Evolutionary conservation across 2,888 invertebrate species (phyloP), one percentile per base, ranked within the genome.

Genomic region (Busseola fusca): DNA sequence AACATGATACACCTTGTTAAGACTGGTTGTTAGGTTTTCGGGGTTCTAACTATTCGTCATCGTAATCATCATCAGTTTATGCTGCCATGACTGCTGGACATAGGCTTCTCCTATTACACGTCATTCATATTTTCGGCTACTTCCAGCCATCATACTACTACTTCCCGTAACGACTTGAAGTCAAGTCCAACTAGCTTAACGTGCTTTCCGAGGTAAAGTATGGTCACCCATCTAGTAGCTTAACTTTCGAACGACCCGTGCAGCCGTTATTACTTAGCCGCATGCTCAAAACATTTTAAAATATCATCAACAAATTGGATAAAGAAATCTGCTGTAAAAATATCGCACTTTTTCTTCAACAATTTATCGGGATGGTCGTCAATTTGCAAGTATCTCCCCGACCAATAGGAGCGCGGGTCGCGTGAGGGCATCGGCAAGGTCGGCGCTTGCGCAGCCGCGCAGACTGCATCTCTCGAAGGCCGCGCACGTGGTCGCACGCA

Each of bases 381-480:
- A 74, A 74, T 74, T 83, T 67, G 69, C 75, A 54, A 83, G 71
- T 57, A 64, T 52, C 65, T n/a, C 34, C 1, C 50, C 69, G 75
- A 34, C 81, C 81, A 81, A 81, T 81, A 60, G 62, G 56, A 57
- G 71, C 63, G 59, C 64, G 60, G 84, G 80, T 84, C 78, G 80
- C 64, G 62, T 50, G 81, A 81, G 85, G 85, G 85, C 85, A 75
- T 34, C 65, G 64, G 57, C 85, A 85, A 86, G 85, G 85, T 79
- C 86, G 74, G 25, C 62, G 74, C 80, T 60, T 73, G 78, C 80
- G 76, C 76, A 72, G 77, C 71, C 82, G 63, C 72, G 74, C 79
- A 81, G 81, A 81, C 84, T 87, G 86, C 86, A 82, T 78, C 83
- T 65, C 63, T 37, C 69, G 82, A 83, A 84, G 79, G 86, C 78